Evolutionary conservation across 2,797 vertebrate genomes (phyloP), one percentile per base, ranked within the genome.

Genomic region (Lerista edwardsae): DNA sequence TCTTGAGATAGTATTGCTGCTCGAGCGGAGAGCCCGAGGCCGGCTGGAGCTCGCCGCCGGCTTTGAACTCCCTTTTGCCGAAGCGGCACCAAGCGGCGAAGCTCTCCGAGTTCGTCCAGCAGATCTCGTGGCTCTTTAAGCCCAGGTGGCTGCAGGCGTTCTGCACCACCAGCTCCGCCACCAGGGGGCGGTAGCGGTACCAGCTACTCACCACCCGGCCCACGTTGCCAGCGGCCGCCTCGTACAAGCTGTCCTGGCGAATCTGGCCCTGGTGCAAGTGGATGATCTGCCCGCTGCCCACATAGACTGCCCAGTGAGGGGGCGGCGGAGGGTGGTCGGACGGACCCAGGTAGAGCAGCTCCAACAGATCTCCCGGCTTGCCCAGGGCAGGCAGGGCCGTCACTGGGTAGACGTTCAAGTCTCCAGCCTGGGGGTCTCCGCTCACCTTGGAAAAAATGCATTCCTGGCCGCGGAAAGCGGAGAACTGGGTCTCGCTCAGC

Each of bases 11-110:
- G 95, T 99, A 99, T 75, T 95, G 95, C 91, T 95, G 96, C 86
- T 94, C 94, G 1, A 47, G 78, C 61, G 92, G 94, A 88, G 94
- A 89, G 81, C 95, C 96, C 3, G 96, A 94, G 74, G 97, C 97
- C 21, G 97, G 97, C 93, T 97, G 97, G 89, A 94, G 97, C 96
- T 99, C 99, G 34, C 98, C 98, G 0, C 98, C 98, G 0, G 98
- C 97, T 96, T 99, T 99, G 96, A 99, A 99, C 96, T 99, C 99
- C 93, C 99, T 95, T 92, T 99, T 99, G 86, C 98, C 99, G 84
- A 99, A 99, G 94, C 98, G 98, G 95, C 99, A 99, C 98, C 99
- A 99, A 92, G 99, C 98, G 84, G 99, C 98, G 95, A 99, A 99
- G 96, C 98, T 99, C 97, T 99, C 99, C 25, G 98, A 99, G 97